phyloP scores from a whole-genome alignment of 2,797 vertebrate species.

The Phalanger gymnotis region DNA sequence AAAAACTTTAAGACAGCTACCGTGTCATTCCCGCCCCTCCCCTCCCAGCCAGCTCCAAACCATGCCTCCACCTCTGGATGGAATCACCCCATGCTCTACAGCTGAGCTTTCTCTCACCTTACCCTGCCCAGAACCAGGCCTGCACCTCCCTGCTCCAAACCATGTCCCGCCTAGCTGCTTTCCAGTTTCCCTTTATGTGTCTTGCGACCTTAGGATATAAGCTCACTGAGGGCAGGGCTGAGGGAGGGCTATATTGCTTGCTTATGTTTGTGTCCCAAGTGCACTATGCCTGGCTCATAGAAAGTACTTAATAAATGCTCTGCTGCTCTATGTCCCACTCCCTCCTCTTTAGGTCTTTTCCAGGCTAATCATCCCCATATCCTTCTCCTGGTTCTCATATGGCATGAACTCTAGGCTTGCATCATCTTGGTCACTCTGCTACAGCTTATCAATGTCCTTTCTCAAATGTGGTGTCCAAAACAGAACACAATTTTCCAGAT shows the following conservation, averaged over 20 bases:
- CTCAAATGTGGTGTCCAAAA: background rate
- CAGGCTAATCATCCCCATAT: background rate
- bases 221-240: background rate
- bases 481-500: background rate
- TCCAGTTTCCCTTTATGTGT: background rate
- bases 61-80: background rate
- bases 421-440: background rate
- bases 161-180: background rate
- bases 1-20: background rate
- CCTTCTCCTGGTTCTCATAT: background rate
- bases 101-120: background rate
- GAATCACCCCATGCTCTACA: background rate
- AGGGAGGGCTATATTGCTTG: background rate
- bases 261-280: background rate
- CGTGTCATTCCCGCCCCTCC: background rate
- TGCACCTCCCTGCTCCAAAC: background rate
- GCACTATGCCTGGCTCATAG: background rate
- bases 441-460: background rate
- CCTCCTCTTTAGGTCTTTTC: background rate
- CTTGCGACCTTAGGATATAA: background rate
- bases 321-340: background rate
- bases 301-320: background rate
- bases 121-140: background rate
- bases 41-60: background rate
- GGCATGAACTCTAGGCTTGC: background rate